Evolutionary conservation across 2,888 invertebrate genomes (phyloP), one percentile per base, ranked within the genome.

Genomic region (Mythimna impura): DNA sequence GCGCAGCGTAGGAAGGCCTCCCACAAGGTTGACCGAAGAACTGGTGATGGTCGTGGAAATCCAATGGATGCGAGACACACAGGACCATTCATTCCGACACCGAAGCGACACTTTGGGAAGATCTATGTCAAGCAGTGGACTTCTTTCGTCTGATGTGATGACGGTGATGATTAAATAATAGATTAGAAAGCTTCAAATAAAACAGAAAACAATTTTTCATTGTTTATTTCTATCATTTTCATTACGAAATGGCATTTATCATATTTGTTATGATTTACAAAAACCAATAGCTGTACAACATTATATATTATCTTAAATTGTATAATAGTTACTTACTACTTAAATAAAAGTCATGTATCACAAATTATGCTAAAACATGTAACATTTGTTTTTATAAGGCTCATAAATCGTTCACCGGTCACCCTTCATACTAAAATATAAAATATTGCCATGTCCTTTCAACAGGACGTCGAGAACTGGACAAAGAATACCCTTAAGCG

Each of bases 201-300:
- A 55, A 66, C 40, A 71, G 17, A 20, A 14, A 54, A 25, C 12
- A 10, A 0, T 5, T 43, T 34, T 58, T 12, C 30, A 47, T 52
- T 50, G 60, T 50, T 73, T 73, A 80, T 63, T 22, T 52, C 20
- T 47, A 47, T 72, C 12, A 22, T 66, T n/a, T 66, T 81, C 73
- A 76, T 61, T 66, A 71, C 69, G 72, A 84, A 86, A 82, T 85
- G 82, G 80, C 84, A 85, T 85, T 77, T 79, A 78, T 70, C 63
- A 72, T 70, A 71, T 70, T 78, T 63, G 66, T 47, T 25, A 63
- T 25, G 20, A 66, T 71, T 79, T 36, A 72, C 63, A 81, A 71
- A 81, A 71, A 66, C 57, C 12, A 17, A 68, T 10, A 10, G 34
- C 2, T 34, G 22, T 62, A 36, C 36, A 52, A 30, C 34, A 40